phyloP scores from a whole-genome alignment of 2,888 invertebrate species.

The Lasioglossum zephyrum region DNA sequence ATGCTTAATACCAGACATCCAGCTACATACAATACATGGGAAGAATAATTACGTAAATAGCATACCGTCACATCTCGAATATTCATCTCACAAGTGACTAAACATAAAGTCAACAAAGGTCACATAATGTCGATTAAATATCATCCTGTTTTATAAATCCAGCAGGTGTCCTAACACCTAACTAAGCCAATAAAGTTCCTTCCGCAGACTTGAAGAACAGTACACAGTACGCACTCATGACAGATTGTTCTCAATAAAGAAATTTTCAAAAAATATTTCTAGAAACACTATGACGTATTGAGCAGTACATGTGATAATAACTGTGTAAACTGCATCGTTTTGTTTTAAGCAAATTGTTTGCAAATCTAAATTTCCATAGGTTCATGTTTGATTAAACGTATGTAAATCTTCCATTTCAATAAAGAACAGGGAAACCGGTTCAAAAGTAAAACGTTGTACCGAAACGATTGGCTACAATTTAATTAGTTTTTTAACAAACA shows the following conservation, averaged over 20 bases:
- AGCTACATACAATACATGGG: not conserved
- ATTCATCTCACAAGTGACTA: not conserved
- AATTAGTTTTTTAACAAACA: not conserved
- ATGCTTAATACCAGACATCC: not conserved
- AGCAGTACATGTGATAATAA: not conserved
- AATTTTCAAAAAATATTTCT: not conserved
- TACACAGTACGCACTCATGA: too few species aligned
- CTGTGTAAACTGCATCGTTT: not conserved
- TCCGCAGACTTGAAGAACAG: too few species aligned
- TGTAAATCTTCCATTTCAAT: not conserved
- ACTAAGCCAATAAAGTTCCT: not conserved
- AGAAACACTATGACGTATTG: not conserved
- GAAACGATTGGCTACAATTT: not conserved
- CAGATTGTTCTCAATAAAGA: not conserved
- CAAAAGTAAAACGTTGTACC: not conserved
- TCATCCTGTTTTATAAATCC: not conserved
- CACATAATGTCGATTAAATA: not conserved
- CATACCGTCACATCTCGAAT: not conserved
- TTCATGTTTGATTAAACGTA: not conserved
- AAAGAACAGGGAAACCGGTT: not conserved
- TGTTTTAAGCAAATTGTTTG: not conserved
- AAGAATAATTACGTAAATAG: not conserved
- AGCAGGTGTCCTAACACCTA: not conserved
- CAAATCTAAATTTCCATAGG: not conserved
- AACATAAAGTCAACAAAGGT: not conserved